phyloP scores from a whole-genome alignment of 1,140 invertebrate species.

The Bombus confusus region DNA sequence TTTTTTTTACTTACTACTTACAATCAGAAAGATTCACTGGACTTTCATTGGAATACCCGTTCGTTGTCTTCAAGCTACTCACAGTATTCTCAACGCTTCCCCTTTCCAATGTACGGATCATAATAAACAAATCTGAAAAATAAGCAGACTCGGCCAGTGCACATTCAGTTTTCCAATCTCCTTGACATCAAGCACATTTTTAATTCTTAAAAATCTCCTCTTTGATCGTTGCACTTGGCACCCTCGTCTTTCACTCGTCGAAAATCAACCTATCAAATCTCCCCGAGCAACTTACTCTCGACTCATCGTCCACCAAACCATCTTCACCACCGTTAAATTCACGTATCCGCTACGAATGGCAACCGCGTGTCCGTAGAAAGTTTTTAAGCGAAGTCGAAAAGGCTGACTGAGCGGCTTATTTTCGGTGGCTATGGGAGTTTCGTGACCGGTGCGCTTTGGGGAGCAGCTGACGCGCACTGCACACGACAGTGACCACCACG shows the following conservation, averaged over 20 bases:
- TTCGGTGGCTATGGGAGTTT: constrained; percentile 1
- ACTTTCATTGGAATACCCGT: no score
- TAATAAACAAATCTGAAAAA: no score
- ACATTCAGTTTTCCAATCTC: background rate
- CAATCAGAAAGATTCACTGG: background rate
- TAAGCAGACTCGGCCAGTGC: no score
- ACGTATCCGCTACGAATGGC: background rate
- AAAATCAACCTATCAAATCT: background rate
- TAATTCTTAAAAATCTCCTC: no score
- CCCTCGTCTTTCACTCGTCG: background rate
- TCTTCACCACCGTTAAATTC: background rate
- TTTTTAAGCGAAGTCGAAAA: background rate
- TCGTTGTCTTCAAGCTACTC: no score
- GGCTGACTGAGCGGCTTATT: constrained; percentile 21
- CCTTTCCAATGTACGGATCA: no score
- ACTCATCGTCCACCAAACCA: no score
- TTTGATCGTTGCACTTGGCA: background rate
- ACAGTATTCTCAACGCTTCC: no score
- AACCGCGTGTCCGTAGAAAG: background rate
- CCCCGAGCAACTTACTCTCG: no score
- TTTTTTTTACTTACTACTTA: background rate
- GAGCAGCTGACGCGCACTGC: constrained; percentile 50
- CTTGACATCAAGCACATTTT: background rate
- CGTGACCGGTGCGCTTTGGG: constrained; percentile 25
- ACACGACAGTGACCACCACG: constrained; percentile 46